Base-by-base conservation (phyloP, 1,140 invertebrate genomes). In the Sinella curviseta region DNA sequence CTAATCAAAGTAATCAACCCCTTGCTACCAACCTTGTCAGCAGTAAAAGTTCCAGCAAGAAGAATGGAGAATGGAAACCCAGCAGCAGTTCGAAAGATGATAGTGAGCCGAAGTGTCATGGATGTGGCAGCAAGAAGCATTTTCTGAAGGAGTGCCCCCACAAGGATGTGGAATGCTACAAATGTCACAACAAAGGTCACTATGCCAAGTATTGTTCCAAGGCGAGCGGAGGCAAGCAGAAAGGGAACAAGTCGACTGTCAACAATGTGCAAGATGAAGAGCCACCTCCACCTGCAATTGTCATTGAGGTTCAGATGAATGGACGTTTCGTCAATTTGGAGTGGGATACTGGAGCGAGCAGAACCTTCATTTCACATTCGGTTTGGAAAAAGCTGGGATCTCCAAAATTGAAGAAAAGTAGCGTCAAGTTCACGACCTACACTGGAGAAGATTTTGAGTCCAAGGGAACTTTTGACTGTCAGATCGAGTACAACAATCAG, bases 221-320 rank as follows among this genome's bases (percentile, higher is more conserved):
- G 8, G 39, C 8, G 24, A 8, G 30, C 31, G 12, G 31, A 24
- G 1, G 76, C 78, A 28, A 80, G 60, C 36, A 84, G 54, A 75
- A 87, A 79, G 8, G 83, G 82, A 87, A 17, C 3, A 74, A 36
- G 17, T 48, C 39, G 39, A 48, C 8, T 48, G 39, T 48, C 20
- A 48, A 48, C 8, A 74, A 31, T 20, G 31, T 74, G 8, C 3
- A 28, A 31, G 3, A 26, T 74, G 57, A n/a, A 14, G 3, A 4
- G 57, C 12, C 4, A 26, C 24, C 12, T n/a, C 3, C 12, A 60
- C 24, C 12, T n/a, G 4, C 57, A 8, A 60, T 60, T n/a, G 57
- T n/a, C 24, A n/a, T 60, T 3, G 57, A 16, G 8, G 65, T 70
- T 1, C 8, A 31, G 4, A 30, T 70, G 26, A 33, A 75, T 48